These are phyloP conservation scores for Passer domesticus DNA, from an alignment of 2,113 vertebrate genomes.

Conservation along the genomic window DNA sequence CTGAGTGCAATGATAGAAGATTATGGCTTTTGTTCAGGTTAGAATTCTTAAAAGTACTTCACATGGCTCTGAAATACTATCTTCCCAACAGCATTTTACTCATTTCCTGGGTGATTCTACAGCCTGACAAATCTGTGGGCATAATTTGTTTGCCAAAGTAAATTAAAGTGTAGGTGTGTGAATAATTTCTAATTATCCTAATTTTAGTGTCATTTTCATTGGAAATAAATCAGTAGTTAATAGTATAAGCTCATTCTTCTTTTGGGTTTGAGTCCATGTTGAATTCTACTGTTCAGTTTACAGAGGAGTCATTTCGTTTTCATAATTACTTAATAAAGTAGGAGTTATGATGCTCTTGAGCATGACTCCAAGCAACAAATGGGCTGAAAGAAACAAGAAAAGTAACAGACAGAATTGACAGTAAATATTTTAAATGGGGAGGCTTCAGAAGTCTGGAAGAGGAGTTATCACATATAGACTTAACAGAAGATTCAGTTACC, in stretches of 20 bases:
- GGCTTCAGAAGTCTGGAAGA: not conserved
- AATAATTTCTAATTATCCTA: not conserved
- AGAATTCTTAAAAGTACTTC: not conserved
- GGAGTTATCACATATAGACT: not conserved
- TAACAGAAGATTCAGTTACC: not conserved
- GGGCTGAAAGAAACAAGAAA: not conserved
- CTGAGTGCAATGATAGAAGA: not conserved
- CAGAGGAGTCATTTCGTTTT: not conserved
- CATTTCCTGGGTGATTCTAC: not conserved
- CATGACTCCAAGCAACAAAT: not conserved
- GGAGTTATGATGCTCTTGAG: not conserved
- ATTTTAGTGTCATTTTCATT: not conserved
- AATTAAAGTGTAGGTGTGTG: not conserved
- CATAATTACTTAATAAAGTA: not conserved
- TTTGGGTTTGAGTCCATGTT: not conserved
- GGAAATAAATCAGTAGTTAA: not conserved
- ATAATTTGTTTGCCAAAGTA: not conserved
- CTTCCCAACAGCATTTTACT: not conserved
- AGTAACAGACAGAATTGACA: not conserved
- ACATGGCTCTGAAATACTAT: not conserved
- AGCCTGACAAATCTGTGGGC: not conserved
- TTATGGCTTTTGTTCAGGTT: not conserved
- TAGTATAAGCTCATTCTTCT: not conserved
- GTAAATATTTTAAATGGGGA: not conserved
- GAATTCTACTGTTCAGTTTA: not conserved